These are phyloP conservation scores for Epiperipatus broadwayi DNA, from an alignment of 2,888 invertebrate species.

Conservation along the genomic window DNA sequence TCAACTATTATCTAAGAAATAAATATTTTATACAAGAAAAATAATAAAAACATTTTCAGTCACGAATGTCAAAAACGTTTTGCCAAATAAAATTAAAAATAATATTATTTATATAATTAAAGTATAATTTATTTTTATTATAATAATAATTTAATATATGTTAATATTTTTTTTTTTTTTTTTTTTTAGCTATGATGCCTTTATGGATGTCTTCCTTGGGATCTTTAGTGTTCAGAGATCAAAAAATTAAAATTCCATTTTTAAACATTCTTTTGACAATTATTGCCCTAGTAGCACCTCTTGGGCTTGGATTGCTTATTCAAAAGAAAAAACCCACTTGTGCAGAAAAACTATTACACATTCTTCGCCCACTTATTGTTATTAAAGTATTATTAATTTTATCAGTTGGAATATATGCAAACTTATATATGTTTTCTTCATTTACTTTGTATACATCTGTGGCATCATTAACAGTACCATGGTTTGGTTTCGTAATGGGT, in stretches of 20 bases:
- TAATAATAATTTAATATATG: too few relatives aligned
- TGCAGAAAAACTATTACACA: constrained; percentile 25
- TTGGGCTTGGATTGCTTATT: constrained; percentile 30
- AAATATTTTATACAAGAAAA: too few relatives aligned
- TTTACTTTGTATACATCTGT: constrained; percentile 23
- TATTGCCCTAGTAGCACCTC: constrained; percentile 29
- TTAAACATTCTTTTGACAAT: constrained; percentile 29
- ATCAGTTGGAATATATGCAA: constrained; percentile 29
- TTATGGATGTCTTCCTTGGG: constrained; percentile 34
- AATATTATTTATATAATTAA: too few relatives aligned
- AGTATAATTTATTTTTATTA: too few relatives aligned
- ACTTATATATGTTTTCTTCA: constrained; percentile 29
- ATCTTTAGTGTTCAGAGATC: constrained; percentile 21
- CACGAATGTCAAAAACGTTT: too few relatives aligned
- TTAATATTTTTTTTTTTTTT: too few relatives aligned
- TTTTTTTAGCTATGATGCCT: constrained; percentile 32
- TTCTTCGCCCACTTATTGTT: constrained; percentile 28
- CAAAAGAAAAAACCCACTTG: constrained; percentile 22
- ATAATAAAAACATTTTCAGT: too few relatives aligned
- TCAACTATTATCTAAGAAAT: too few relatives aligned
- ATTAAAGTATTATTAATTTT: constrained; percentile 30
- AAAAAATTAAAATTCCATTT: constrained; percentile 27
- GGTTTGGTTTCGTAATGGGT: constrained; percentile 32
- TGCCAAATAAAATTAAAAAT: too few relatives aligned
- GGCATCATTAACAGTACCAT: constrained; percentile 30